Evolutionary conservation across 2,888 invertebrate genomes (phyloP), one percentile per base, ranked within the genome.

Genomic region (Ariolimax columbianus): DNA sequence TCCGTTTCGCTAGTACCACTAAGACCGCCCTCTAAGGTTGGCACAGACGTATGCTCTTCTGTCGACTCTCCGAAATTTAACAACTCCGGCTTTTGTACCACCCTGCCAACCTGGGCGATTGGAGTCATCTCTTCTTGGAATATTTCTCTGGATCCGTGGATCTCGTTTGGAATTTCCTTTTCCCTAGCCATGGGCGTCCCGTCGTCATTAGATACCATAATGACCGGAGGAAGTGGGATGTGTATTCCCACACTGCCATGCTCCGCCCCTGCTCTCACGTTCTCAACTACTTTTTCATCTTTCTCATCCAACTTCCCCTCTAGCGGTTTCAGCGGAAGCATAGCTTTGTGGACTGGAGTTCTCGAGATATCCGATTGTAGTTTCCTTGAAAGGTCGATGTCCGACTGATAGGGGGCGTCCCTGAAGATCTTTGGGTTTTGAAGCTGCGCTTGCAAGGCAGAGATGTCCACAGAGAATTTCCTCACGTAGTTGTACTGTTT

Each of bases 381-480:
- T 55, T 81, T 87, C 51, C 83, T 83, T 6, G 81, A 77, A 23
- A 91, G 86, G 77, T 91, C 90, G 66, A 89, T 89, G 86, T 91
- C 89, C 14, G 91, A 91, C 82, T 89, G 89, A 83, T 90, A 91
- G 36, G 91, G 91, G 85, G 86, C 87, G 26, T 89, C 90, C 47
- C 88, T 89, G 86, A 91, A 91, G 30, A 90, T 87, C 88, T 93
- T 93, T 6, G 93, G 93, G 88, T 93, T 93, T 87, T 93, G 92
- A 68, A 93, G 88, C 86, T 93, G 93, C 36, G 93, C 91, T 87
- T 93, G 93, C 68, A 93, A 88, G 9, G 93, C 93, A 63, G 91
- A 89, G 77, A 93, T 92, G 88, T 93, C 93, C 14, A 93, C 93
- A 33, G 93, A 93, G 89, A 93, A 93, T 87, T 93, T 93, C 40